Evolutionary conservation across 1,140 invertebrate species (phyloP).

Genomic region (Orussus abietinus): DNA sequence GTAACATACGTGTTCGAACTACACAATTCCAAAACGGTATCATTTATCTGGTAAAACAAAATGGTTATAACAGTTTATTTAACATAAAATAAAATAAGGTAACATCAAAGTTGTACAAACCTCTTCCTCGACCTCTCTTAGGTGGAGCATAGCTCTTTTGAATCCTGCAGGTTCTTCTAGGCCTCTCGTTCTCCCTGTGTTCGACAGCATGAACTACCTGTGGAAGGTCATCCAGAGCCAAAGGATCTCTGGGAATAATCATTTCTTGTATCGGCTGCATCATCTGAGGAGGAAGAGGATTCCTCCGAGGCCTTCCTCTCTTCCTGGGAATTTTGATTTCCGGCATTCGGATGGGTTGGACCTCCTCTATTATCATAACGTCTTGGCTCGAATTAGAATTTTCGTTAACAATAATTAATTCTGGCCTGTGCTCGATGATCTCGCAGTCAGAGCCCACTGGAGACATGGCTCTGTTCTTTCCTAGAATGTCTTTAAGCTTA

Average conservation of each 20-base stretch:
- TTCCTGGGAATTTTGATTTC: slow-evolving; percentile 44
- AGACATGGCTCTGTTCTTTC: slow-evolving; percentile 26
- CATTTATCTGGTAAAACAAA: not conserved
- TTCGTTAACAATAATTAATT: slow-evolving; percentile 50
- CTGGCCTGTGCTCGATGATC: slow-evolving; percentile 47
- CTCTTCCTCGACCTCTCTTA: slow-evolving; percentile 44
- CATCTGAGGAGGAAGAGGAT: slow-evolving; percentile 19
- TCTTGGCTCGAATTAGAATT: slow-evolving; percentile 52
- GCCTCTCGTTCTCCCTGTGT: slow-evolving; percentile 41
- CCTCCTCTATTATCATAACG: slow-evolving; percentile 50
- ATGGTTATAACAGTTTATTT: not conserved
- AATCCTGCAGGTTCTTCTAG: slow-evolving; percentile 47
- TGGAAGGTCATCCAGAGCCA: slow-evolving; percentile 38
- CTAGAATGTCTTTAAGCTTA: slow-evolving; percentile 37
- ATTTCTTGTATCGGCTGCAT: slow-evolving; percentile 8
- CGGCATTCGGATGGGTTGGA: slow-evolving; percentile 28
- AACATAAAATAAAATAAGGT: slow-evolving; percentile 8
- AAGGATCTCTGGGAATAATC: slow-evolving; percentile 32
- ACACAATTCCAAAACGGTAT: not conserved
- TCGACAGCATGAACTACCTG: slow-evolving; percentile 19
- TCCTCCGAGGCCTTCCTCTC: slow-evolving; percentile 44
- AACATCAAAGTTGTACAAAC: slow-evolving; percentile 21
- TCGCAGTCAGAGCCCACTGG: slow-evolving; percentile 42
- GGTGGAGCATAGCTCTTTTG: slow-evolving; percentile 52
- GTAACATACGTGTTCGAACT: too few relatives aligned